A percentile compares a stretch with the other conserved stretches of the same genome.
These are phyloP conservation scores for Galagoides demidoff DNA, from an alignment of 2,797 vertebrate species.

Conservation along the genomic window DNA sequence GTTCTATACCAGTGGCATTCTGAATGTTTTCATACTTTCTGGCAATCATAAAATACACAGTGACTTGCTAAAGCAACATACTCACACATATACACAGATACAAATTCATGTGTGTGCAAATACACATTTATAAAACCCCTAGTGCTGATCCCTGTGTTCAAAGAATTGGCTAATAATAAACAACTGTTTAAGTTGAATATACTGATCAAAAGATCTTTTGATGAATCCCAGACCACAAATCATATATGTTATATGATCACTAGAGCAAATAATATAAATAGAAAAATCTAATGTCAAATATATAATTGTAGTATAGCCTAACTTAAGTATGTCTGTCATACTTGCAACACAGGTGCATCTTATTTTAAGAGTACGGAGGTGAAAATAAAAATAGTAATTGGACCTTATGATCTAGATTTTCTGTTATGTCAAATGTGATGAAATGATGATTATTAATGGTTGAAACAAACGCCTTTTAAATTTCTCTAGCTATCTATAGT, in stretches of 20 bases:
- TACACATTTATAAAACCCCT: not conserved
- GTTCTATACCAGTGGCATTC: not conserved
- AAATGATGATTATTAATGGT: not conserved
- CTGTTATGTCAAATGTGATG: not conserved
- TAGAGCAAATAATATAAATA: conserved; percentile 79
- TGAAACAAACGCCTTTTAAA: not conserved
- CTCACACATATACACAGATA: not conserved
- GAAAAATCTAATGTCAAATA: conserved; percentile 76
- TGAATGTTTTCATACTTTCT: conserved; percentile 38
- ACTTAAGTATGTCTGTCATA: conserved; percentile 78
- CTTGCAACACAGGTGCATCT: conserved; percentile 79
- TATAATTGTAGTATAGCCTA: conserved; percentile 80
- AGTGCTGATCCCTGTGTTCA: not conserved
- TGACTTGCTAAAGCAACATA: not conserved
- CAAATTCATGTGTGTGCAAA: not conserved
- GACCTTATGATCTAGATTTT: not conserved
- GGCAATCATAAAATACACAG: conserved; percentile 44
- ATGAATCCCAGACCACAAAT: conserved; percentile 81
- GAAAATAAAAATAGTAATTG: conserved; percentile 20
- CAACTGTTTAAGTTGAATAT: conserved; percentile 77
- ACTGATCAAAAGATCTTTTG: conserved; percentile 81
- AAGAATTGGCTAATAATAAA: conserved; percentile 81
- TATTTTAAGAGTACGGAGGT: conserved; percentile 67
- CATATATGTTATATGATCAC: conserved; percentile 80
- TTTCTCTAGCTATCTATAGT: not conserved